Conservation (phyloP, 2,113 vertebrate genomes). For the Bothrops jararaca region DNA sequence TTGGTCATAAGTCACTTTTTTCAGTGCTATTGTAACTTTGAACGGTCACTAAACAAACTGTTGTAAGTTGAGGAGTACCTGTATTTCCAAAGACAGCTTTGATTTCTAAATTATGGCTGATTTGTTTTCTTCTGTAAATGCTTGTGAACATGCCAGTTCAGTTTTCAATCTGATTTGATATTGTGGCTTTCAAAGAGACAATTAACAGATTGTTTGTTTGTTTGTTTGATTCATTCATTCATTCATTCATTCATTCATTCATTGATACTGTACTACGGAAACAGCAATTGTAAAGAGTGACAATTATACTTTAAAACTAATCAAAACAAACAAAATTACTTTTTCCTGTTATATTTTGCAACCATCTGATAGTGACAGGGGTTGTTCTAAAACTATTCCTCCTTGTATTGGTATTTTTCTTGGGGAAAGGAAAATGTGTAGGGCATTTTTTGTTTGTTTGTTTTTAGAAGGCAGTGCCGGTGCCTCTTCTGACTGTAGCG, state of each 20-base stretch:
- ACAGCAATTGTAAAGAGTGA: not conserved
- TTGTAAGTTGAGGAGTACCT: no score
- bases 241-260: not conserved
- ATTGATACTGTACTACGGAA: not conserved
- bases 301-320: not conserved
- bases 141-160: not conserved
- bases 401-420: not conserved
- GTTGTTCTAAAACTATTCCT: conserved; percentile 6
- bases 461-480: conserved; percentile 77
- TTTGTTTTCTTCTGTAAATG: not conserved
- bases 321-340: not conserved
- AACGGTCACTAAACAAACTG: no score
- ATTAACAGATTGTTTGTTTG: not conserved
- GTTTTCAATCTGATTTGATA: not conserved
- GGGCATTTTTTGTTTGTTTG: conserved; percentile 13
- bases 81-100: not conserved
- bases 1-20: no score
- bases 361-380: not conserved
- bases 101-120: not conserved
- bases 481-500: conserved; percentile 59
- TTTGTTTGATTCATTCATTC: not conserved
- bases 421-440: not conserved
- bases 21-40: no score
- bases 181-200: not conserved
- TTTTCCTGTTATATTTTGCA: conserved; percentile 27